Base-by-base conservation (phyloP, 2,113 vertebrate genomes). In the Solea senegalensis region DNA sequence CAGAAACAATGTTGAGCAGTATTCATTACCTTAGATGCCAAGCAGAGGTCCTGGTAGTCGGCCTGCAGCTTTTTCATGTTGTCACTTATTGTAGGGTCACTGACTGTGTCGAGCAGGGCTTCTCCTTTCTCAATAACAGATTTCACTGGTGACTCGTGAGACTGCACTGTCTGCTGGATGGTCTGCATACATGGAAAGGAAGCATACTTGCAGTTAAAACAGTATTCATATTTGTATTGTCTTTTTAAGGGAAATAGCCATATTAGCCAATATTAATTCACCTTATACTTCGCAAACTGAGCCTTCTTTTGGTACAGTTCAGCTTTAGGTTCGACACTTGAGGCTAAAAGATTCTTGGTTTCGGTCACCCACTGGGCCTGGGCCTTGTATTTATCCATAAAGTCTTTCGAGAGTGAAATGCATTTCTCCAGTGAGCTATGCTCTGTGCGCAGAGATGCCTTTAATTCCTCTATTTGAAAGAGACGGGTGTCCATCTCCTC, bases 271-370 rank as follows among this genome's bases (percentile, higher is more conserved):
- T 34, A 11, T n/a, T 1, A 51, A 43, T 9, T 69, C 71, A 98
- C 98, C 96, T 99, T 99, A 67, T 98, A 98, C 89, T 98, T 99
- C 3, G 96, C 95, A 7, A 99, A 86, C 45, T 99, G 97, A 11
- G 97, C 97, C 86, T 98, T 99, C 74, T 98, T 98, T 89, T 99
- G 97, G 85, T 97, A 98, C 5, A 99, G 94, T 71, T 99, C 97
- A 48, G 94, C 94, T 91, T 97, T 99, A 59, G 95, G 95, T 59
- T 98, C 96, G 0, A 94, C 92, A 1, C 94, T 91, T 40, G 84
- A 67, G 1, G 85, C 89, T 21, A 99, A 89, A 60, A 96, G 76
- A 16, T 82, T 89, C 72, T 93, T 94, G 77, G 95, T 95, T 45
- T 98, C 97, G 1, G 28, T 72, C 15, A 96, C 68, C 97, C 97